Base-by-base conservation (phyloP, 2,888 invertebrate species). In the Alloscopus bannaensis region DNA sequence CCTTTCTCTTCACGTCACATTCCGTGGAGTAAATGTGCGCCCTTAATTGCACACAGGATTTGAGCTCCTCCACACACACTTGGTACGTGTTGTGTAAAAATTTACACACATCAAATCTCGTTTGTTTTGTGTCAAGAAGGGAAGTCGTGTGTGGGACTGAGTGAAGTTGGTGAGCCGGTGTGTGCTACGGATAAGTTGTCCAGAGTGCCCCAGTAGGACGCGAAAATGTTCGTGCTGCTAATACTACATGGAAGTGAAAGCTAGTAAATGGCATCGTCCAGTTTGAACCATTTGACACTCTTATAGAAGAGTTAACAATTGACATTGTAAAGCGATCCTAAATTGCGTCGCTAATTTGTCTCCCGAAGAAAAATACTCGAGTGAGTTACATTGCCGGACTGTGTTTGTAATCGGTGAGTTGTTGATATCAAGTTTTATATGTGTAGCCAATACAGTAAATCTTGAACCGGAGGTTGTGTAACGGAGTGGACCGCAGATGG, bases 181-280 rank as follows among this genome's bases (percentile, higher is more conserved):
- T n/a, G 2, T 3, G 47, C 50, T 60, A 60, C 42, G 42, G 24
- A 45, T 4, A n/a, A 8, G 18, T 71, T 59, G n/a, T 52, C 20
- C 73, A 65, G 13, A 65, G 28, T 73, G 73, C 73, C 73, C 73
- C 73, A 66, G 18, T 52, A 45, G 40, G 13, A n/a, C n/a, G n/a
- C n/a, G n/a, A 22, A 26, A 24, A 57, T 28, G 20, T 50, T 40
- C 4, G n/a, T 26, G 26, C 16, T 40, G n/a, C n/a, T n/a, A n/a
- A n/a, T n/a, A n/a, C n/a, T n/a, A n/a, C n/a, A n/a, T n/a, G n/a
- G 20, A 50, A 47, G 73, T 65, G 73, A 73, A 73, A 72, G 72
- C 62, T 59, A 20, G n/a, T 59, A 20, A 11, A n/a, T n/a, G n/a
- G n/a, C n/a, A n/a, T n/a, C n/a, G n/a, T n/a, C n/a, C n/a, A n/a